Base-by-base conservation (phyloP, 1,140 invertebrate genomes). In the Dinothrombium tinctorium region DNA sequence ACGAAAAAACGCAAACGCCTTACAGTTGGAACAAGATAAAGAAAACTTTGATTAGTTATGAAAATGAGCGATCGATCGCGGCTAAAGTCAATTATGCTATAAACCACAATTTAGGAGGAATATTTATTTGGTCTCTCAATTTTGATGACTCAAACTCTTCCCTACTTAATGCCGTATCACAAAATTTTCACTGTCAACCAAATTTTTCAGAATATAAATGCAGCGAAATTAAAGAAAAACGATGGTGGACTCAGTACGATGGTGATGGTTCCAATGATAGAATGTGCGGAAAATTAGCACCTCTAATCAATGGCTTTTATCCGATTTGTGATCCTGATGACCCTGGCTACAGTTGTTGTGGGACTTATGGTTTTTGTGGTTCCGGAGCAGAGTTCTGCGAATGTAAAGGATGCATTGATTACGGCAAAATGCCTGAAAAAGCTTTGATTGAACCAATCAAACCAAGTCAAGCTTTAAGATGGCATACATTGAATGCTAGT, bases 61-160 rank as follows among this genome's bases (percentile, higher is more conserved):
- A 46, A 37, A 33, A 21, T 21, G 14, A 37, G 21, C 23, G 45
- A 26, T 37, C 41, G 15, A 8, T 38, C 2, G 24, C 31, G n/a
- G 26, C 48, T 22, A 54, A 54, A 42, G 48, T 50, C 5, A 26
- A 48, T 9, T 55, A 55, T 40, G 47, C 46, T 4, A 23, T 44
- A 17, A 21, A 42, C n/a, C 51, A 55, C 36, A 46, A 49, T 31
- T 22, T 55, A 17, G 53, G 53, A n/a, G 53, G 53, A 32, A 31
- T 54, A 5, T 56, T 55, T 54, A 50, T 56, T n/a, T 55, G 53
- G 53, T 50, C 53, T 7, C 42, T 55, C 9, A 53, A 55, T 39
- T 33, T 44, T 11, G 53, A 55, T 35, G 54, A 55, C 39, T 47
- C 50, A 33, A 23, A 48, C 3, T 24, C 29, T 12, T 44, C 50